These are phyloP conservation scores for Peromyscus polionotus DNA, from an alignment of 2,113 vertebrate species.

Conservation along the genomic window DNA sequence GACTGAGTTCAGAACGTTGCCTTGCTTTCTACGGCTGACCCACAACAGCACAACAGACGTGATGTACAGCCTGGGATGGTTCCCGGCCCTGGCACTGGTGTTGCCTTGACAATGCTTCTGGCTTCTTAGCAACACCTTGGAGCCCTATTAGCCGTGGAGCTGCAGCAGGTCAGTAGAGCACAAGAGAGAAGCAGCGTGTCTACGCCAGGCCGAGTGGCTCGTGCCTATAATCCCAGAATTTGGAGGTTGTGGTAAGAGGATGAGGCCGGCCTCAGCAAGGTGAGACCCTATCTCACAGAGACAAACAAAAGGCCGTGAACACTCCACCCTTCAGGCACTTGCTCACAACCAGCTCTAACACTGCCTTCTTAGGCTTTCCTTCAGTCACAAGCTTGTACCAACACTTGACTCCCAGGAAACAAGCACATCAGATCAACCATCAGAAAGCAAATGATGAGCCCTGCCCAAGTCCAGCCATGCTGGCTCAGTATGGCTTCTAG, in stretches of 20 bases:
- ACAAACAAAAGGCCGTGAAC: not conserved
- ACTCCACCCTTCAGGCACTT: not conserved
- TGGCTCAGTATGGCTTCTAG: not conserved
- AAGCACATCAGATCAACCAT: constrained; percentile 51
- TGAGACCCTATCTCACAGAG: not conserved
- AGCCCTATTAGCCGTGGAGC: not conserved
- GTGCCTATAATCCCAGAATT: not conserved
- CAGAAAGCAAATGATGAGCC: not conserved
- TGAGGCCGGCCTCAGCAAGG: not conserved
- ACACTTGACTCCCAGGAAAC: constrained; percentile 73
- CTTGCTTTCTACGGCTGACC: constrained; percentile 43
- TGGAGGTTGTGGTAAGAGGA: no score
- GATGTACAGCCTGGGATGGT: constrained; percentile 8
- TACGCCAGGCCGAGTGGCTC: not conserved
- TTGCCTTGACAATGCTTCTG: constrained; percentile 36
- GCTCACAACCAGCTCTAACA: not conserved
- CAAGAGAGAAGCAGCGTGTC: not conserved
- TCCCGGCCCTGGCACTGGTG: not conserved
- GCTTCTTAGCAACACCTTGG: constrained; percentile 21
- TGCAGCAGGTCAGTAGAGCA: not conserved
- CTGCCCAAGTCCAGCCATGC: not conserved
- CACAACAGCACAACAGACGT: constrained; percentile 15
- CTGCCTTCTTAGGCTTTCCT: constrained; percentile 29
- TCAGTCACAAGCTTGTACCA: constrained; percentile 55
- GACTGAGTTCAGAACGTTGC: constrained; percentile 5